A percentile compares a stretch with the other conserved stretches of the same genome.
phyloP scores from a whole-genome alignment of 2,888 invertebrate species.

The Eulithis prunata region DNA sequence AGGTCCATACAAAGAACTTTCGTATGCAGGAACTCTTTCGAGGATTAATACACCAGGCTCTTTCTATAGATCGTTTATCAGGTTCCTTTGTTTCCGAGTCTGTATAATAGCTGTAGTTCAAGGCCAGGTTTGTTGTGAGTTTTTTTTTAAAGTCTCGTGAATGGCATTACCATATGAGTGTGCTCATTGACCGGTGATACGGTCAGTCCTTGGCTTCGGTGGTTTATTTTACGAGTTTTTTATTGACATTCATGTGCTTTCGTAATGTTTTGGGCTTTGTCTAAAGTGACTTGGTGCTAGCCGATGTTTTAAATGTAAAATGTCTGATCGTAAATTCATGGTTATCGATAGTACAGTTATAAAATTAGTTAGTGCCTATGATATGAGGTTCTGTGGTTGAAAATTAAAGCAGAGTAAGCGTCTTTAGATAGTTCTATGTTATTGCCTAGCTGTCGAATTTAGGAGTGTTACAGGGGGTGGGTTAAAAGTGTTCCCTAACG shows the following conservation, averaged over 20 bases:
- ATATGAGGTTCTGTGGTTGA: no score
- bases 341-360: constrained; percentile 1
- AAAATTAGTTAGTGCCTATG: neutral
- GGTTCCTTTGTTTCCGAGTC: constrained; percentile 56
- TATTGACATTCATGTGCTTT: constrained; percentile 23
- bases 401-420: no score
- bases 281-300: neutral
- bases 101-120: constrained; percentile 52
- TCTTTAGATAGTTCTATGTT: no score
- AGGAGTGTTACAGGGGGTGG: no score
- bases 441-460: no score
- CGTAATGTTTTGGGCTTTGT: constrained; percentile 16
- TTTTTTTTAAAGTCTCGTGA: constrained; percentile 36
- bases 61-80: constrained; percentile 59
- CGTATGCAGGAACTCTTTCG: constrained; percentile 1
- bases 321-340: constrained; percentile 1
- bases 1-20: neutral
- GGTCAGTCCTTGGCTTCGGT: constrained; percentile 20
- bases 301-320: neutral
- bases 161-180: constrained; percentile 28
- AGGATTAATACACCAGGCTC: constrained; percentile 60
- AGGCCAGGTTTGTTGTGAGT: constrained; percentile 48
- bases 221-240: constrained; percentile 25
- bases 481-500: no score
- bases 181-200: constrained; percentile 27